Evolutionary conservation across 2,797 vertebrate species (phyloP).

Genomic region (Lacerta viridis): DNA sequence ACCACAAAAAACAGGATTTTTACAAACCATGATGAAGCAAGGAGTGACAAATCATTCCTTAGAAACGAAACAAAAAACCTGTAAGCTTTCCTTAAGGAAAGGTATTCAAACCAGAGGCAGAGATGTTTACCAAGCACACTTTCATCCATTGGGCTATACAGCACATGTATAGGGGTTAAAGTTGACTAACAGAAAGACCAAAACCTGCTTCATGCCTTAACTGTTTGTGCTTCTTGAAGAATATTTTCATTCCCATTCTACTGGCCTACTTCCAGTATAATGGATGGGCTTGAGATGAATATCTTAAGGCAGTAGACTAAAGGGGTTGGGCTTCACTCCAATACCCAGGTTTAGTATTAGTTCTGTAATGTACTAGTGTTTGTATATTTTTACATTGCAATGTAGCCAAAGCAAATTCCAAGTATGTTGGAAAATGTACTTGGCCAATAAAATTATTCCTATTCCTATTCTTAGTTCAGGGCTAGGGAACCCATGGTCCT

Average conservation of each 20-base stretch:
- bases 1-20: neutral
- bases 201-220: neutral
- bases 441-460: too few relatives aligned
- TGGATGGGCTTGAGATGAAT: neutral
- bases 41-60: neutral
- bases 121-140: neutral
- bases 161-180: neutral
- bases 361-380: too few relatives aligned
- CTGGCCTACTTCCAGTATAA: neutral
- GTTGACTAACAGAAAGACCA: neutral
- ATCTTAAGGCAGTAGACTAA: neutral
- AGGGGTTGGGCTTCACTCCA: neutral
- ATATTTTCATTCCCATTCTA: neutral
- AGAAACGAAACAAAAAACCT: neutral
- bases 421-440: too few relatives aligned
- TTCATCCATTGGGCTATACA: neutral
- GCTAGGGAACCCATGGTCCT: neutral
- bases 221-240: neutral
- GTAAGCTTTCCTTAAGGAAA: neutral
- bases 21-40: neutral
- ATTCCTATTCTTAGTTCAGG: too few relatives aligned
- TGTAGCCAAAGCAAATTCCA: too few relatives aligned
- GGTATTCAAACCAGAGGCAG: neutral
- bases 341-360: too few relatives aligned
- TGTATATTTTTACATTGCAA: too few relatives aligned